These are phyloP conservation scores for Rhinophrynus dorsalis DNA, from an alignment of 2,797 vertebrate species.

Conservation along the genomic window DNA sequence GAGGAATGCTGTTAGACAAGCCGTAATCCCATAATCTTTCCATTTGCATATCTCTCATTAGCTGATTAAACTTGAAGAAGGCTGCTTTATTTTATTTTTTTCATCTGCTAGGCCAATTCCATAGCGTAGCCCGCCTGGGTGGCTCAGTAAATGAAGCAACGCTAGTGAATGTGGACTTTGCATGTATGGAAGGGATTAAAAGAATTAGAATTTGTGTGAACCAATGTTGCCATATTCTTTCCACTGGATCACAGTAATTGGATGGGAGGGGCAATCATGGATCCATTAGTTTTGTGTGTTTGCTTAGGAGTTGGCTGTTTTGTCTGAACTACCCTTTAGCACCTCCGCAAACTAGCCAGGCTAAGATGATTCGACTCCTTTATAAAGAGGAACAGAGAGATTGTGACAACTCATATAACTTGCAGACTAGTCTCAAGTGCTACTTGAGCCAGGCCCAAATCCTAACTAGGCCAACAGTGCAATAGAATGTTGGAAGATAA, in stretches of 20 bases:
- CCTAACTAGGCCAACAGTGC: constrained; percentile 77
- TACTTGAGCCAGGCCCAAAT: constrained; percentile 79
- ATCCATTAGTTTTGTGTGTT: constrained; percentile 92
- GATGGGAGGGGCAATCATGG: constrained; percentile 88
- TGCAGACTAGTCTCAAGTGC: constrained; percentile 74
- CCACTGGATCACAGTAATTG: constrained; percentile 85
- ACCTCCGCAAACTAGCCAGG: constrained; percentile 80
- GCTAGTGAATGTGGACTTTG: constrained; percentile 80
- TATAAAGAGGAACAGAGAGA: constrained; percentile 70
- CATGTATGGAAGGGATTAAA: constrained; percentile 92
- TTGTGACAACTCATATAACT: constrained; percentile 64
- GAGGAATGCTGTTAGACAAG: constrained; percentile 81
- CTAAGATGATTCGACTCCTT: constrained; percentile 82
- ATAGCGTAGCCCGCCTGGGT: constrained; percentile 85
- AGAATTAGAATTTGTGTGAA: constrained; percentile 86
- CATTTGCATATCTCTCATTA: constrained; percentile 91
- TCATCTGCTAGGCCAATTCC: no score
- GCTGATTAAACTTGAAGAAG: constrained; percentile 75
- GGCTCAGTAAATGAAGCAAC: constrained; percentile 81
- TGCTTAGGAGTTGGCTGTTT: constrained; percentile 85
- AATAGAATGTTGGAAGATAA: constrained; percentile 77
- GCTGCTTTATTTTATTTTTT: no score
- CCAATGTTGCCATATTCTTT: constrained; percentile 85
- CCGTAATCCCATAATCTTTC: constrained; percentile 90
- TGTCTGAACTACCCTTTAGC: constrained; percentile 78